Evolutionary conservation across 2,797 vertebrate species (phyloP).

Genomic region (Streptopelia turtur): DNA sequence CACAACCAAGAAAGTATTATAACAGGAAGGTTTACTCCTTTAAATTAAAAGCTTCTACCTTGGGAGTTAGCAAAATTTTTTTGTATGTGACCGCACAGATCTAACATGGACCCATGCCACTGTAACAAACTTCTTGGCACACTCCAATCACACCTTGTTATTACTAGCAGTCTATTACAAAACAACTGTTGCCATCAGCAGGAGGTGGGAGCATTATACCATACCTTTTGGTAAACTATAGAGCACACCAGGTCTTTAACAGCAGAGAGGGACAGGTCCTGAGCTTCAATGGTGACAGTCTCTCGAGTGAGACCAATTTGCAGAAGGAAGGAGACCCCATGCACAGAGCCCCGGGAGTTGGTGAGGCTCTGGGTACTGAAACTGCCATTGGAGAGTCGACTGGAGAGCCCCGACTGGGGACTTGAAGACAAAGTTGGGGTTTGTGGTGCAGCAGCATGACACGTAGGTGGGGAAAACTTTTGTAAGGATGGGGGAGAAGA

Average conservation of each 20-base stretch:
- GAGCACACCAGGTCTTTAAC: conserved; percentile 97
- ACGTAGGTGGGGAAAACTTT: conserved; percentile 87
- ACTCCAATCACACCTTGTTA: not conserved
- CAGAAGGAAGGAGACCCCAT: conserved; percentile 93
- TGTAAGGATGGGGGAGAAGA: conserved; percentile 92
- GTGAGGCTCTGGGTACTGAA: conserved; percentile 92
- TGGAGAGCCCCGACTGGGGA: conserved; percentile 86
- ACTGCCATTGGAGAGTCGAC: conserved; percentile 93
- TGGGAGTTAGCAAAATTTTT: not conserved
- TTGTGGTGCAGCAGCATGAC: conserved; percentile 84
- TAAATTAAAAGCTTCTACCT: not conserved
- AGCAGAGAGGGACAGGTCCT: conserved; percentile 91
- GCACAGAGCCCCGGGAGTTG: conserved; percentile 89
- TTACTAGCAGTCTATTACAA: not conserved
- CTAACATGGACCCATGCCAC: not conserved
- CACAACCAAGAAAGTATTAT: not conserved
- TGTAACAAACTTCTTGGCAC: not conserved
- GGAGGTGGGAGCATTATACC: not conserved
- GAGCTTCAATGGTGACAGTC: conserved; percentile 92
- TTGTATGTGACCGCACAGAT: not conserved
- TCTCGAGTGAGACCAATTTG: conserved; percentile 97
- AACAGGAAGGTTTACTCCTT: not conserved
- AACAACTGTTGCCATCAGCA: not conserved
- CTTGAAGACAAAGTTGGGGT: conserved; percentile 86
- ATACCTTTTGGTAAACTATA: conserved; percentile 98